Evolutionary conservation across 2,113 vertebrate species (phyloP).

Genomic region (Elephas maximus): DNA sequence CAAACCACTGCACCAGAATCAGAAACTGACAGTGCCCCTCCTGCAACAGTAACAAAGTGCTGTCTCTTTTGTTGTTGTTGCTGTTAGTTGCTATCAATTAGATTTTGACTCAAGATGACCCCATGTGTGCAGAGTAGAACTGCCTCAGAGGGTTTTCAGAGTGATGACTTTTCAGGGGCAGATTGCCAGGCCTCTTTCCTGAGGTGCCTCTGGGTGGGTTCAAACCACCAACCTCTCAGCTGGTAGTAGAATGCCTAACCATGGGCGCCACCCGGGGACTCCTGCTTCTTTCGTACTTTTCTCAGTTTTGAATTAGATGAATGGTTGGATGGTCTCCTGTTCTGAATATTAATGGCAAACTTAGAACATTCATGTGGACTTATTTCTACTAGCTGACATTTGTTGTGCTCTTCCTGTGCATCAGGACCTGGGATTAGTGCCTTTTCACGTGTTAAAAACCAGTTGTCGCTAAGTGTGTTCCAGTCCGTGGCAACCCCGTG

Average conservation of each 20-base stretch:
- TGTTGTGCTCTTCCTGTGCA: not conserved
- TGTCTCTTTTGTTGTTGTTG: not conserved
- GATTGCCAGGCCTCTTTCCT: not conserved
- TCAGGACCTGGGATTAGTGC: not conserved
- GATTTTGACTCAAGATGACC: not conserved
- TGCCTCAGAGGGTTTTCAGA: not conserved
- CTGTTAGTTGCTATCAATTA: not conserved
- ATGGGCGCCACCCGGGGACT: not conserved
- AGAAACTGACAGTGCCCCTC: not conserved
- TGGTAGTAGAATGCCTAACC: not conserved
- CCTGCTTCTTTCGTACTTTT: not conserved
- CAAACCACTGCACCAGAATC: not conserved
- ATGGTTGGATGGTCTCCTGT: not conserved
- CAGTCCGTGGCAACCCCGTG: not conserved
- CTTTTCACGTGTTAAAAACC: not conserved
- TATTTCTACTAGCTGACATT: not conserved
- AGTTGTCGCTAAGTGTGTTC: not conserved
- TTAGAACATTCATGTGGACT: not conserved
- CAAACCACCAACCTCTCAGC: not conserved
- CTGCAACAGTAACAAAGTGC: not conserved
- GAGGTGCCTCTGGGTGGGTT: not conserved
- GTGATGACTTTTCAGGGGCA: not conserved
- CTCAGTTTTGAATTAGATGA: not conserved
- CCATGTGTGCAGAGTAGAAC: not conserved
- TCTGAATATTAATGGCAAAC: not conserved